Conservation (phyloP, 2,113 vertebrate genomes). For the Trogon surrucura region DNA sequence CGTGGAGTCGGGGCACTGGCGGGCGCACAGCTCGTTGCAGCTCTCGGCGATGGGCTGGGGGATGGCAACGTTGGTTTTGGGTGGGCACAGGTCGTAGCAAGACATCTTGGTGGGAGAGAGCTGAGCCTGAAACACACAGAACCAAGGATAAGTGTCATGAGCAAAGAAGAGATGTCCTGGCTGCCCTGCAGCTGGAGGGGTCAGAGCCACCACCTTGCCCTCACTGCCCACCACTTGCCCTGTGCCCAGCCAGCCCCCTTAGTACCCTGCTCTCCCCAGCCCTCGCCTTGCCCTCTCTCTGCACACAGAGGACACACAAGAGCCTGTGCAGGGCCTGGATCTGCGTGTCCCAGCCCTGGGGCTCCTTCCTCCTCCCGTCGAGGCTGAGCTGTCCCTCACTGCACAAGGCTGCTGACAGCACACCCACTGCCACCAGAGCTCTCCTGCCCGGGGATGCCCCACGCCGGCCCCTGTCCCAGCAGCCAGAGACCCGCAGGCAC, state of each 20-base stretch:
- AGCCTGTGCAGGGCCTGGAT: neutral
- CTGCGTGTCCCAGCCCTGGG: neutral
- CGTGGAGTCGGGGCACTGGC: neutral
- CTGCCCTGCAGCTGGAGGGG: neutral
- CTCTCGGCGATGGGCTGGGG: constrained; percentile 36
- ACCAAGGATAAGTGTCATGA: neutral
- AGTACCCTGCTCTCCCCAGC: neutral
- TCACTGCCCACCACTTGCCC: neutral
- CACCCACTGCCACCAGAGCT: too few relatives aligned
- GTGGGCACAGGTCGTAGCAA: too few relatives aligned
- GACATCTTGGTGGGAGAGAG: neutral
- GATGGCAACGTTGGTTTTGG: neutral
- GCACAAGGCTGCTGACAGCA: neutral
- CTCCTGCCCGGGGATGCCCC: neutral
- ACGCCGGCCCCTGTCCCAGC: neutral
- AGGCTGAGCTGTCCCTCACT: neutral
- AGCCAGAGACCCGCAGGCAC: neutral
- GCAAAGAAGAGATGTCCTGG: too few relatives aligned
- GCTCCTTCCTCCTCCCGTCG: too few relatives aligned
- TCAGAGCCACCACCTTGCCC: neutral
- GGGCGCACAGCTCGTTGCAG: neutral
- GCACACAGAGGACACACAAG: neutral
- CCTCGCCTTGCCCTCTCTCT: too few relatives aligned
- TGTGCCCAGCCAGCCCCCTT: neutral
- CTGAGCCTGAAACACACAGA: neutral